Percentiles rank a stretch among this genome's conserved stretches.
These are phyloP conservation scores for Drosophila sechellia DNA, from an alignment of 1,140 invertebrate genomes.

Conservation along the genomic window DNA sequence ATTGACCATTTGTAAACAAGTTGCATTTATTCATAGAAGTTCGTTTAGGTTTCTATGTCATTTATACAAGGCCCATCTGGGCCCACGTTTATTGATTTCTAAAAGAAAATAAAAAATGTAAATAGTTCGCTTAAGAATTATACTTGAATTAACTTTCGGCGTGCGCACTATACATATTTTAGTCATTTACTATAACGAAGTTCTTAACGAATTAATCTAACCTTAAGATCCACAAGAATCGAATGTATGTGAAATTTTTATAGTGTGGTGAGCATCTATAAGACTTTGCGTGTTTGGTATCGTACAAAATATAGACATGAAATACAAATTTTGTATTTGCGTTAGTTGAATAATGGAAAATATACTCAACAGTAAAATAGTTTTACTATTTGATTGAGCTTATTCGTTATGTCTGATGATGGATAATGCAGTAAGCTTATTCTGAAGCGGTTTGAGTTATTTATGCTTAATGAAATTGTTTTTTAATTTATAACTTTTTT, in stretches of 20 bases:
- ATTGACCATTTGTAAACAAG: constrained; percentile 43
- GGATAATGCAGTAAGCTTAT: too few species aligned
- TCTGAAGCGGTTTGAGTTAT: too few species aligned
- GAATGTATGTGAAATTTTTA: constrained; percentile 6
- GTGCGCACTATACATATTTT: constrained; percentile 15
- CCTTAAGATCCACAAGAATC: constrained; percentile 1
- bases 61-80: constrained; percentile 25
- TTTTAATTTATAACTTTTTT: too few species aligned
- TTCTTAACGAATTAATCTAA: constrained; percentile 36
- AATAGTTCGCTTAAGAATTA: constrained; percentile 51
- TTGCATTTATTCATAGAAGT: constrained; percentile 62
- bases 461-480: too few species aligned
- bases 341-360: neutral
- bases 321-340: constrained; percentile 6
- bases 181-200: constrained; percentile 31
- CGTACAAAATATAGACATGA: constrained; percentile 14
- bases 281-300: constrained; percentile 2
- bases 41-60: constrained; percentile 33
- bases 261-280: constrained; percentile 4
- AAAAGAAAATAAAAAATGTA: constrained; percentile 74
- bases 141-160: constrained; percentile 13
- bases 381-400: constrained; percentile 6
- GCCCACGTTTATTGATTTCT: constrained; percentile 62
- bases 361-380: constrained; percentile 9
- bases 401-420: neutral